Evolutionary conservation across 2,113 vertebrate genomes (phyloP), one percentile per base, ranked within the genome.

Genomic region (Brachypteracias leptosomus): DNA sequence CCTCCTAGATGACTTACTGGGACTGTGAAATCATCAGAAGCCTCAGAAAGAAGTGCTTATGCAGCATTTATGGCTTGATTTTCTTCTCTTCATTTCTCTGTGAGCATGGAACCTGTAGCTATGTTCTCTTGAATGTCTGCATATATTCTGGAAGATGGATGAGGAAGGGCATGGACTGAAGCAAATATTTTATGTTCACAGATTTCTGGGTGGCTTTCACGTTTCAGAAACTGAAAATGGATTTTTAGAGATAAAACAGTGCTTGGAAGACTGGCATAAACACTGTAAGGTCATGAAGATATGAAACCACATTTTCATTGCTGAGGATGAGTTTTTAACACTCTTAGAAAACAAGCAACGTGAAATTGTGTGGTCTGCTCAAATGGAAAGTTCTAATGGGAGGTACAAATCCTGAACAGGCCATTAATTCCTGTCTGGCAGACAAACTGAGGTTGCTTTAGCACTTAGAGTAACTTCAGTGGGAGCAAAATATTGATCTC

Each of bases 1-100:
- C 96, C 97, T 97, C 93, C 97, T 97, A 96, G 95, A 96, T 96
- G 96, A 97, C 96, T 97, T 96, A 82, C 87, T 89, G 80, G 93
- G 86, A 31, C 96, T 94, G 90, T 96, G 96, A 96, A 95, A 96
- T 96, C 96, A 95, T 96, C 94, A 94, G 88, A 92, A 95, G 90
- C 92, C 90, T 97, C 93, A 89, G 96, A 96, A 96, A 96, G 90
- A 96, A 95, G 52, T 93, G 96, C 97, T 97, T 95, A 91, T 68
- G 88, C 83, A 96, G 94, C 90, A 3, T 49, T 92, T 95, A 58
- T 72, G 54, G 38, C 91, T 92, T 49, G 83, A 92, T 94, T 95
- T 96, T 94, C 95, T 78, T 86, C 94, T 94, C 90, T 90, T 20
- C 49, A 10, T 19, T 61, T 75, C 73, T 72, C 70, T 82, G 46